Conservation (phyloP, 2,113 vertebrate genomes). For the Pyxicephalus adspersus region DNA sequence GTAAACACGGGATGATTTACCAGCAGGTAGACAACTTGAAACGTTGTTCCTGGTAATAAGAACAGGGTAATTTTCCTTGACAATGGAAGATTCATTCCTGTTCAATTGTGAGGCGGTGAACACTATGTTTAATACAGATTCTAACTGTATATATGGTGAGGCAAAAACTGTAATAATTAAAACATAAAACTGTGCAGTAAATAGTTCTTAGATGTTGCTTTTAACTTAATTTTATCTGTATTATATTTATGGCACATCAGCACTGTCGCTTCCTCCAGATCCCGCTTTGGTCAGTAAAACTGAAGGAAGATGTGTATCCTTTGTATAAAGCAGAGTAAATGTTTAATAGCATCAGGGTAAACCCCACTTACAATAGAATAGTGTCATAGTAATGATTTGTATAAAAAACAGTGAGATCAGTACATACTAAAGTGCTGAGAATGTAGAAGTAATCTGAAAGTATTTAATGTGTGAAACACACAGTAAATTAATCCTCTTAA, state of each 20-base stretch:
- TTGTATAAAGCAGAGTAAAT: slow-evolving; percentile 30
- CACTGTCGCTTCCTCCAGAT: slow-evolving; percentile 36
- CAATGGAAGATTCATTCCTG: too few relatives aligned
- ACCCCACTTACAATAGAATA: slow-evolving; percentile 11
- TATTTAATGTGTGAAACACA: background rate
- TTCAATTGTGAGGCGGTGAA: too few relatives aligned
- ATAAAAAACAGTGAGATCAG: background rate
- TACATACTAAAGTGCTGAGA: background rate
- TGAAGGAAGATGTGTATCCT: slow-evolving; percentile 12
- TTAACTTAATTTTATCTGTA: slow-evolving; percentile 22
- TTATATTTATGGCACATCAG: slow-evolving; percentile 19
- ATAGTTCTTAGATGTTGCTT: too few relatives aligned
- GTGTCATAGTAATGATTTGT: slow-evolving; percentile 10
- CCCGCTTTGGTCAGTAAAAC: slow-evolving; percentile 39
- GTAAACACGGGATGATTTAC: too few relatives aligned
- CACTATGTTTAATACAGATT: too few relatives aligned
- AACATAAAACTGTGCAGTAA: too few relatives aligned
- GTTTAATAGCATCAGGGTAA: slow-evolving; percentile 44
- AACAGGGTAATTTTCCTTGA: too few relatives aligned
- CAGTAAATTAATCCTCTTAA: slow-evolving; percentile 4
- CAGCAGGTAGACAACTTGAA: too few relatives aligned
- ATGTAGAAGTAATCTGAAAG: slow-evolving; percentile 1
- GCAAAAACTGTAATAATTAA: too few relatives aligned
- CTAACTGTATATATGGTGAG: too few relatives aligned
- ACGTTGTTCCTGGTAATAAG: too few relatives aligned